Evolutionary conservation across 2,113 vertebrate genomes (phyloP), one percentile per base, ranked within the genome.

Genomic region (Coryphaenoides rupestris): DNA sequence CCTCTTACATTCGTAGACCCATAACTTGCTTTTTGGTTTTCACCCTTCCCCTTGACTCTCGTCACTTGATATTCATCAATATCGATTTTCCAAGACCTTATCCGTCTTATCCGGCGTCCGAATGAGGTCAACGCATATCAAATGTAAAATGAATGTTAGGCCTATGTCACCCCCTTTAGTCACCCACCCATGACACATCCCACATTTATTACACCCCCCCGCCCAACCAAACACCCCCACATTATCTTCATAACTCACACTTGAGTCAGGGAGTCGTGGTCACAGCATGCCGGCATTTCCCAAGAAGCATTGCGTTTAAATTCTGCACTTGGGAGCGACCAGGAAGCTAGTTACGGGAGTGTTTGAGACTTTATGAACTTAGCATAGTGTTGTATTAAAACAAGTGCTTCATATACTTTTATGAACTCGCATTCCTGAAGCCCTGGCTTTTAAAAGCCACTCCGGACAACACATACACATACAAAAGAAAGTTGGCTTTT

Each of bases 281-380:
- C n/a, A 57, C 45, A 62, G 68, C 66, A 55, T 53, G 53, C 65
- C 52, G 70, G 60, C 60, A 54, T 19, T 22, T 55, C 23, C 22
- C 7, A 24, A n/a, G 60, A 67, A 5, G 26, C 22, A 54, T 52
- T 55, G 65, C 21, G 22, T 21, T 21, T 55, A 4, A 4, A 21
- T 22, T 21, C 23, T 55, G 21, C 33, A 15, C 28, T 55, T 52
- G 15, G 21, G 56, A 19, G 55, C 14, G 45, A 22, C 33, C 14
- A 50, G 21, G 47, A 50, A 50, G n/a, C 47, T 50, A 50, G 15
- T 50, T 50, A 50, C 5, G 14, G 49, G 12, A 12, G 5, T 40
- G 47, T 50, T n/a, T 50, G 47, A 50, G n/a, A 16, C n/a, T 50
- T n/a, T 50, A 50, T 50, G 47, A 54, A 54, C 19, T 50, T 7